A percentile compares a stretch with the other conserved stretches of the same genome.
These are phyloP conservation scores for Pristionchus entomophagus DNA, from an alignment of 2,888 invertebrate genomes.

Conservation along the genomic window DNA sequence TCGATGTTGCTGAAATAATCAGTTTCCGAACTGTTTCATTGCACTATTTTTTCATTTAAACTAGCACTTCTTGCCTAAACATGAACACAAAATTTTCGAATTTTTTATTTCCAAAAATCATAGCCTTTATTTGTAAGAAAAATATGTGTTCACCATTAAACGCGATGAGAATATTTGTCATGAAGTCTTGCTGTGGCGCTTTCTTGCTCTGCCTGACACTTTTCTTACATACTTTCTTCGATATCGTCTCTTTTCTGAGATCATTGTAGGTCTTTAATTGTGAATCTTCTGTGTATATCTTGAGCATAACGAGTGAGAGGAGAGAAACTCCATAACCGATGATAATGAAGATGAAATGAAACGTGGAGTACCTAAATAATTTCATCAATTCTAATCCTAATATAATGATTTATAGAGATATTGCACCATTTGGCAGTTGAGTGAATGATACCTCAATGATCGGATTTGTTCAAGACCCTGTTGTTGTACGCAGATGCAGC, in stretches of 20 bases:
- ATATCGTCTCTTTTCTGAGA: not conserved
- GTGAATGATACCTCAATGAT: conserved; percentile 66
- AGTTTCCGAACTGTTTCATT: not conserved
- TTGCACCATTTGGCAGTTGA: conserved; percentile 59
- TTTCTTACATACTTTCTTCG: not conserved
- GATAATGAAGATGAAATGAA: conserved; percentile 64
- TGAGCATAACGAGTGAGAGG: conserved; percentile 54
- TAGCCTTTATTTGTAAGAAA: not conserved
- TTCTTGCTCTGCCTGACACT: not conserved
- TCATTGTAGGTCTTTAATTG: too few species aligned
- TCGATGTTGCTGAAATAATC: conserved; percentile 53
- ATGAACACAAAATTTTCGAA: too few species aligned
- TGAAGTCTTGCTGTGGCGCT: not conserved
- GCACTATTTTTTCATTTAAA: too few species aligned
- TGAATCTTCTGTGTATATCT: conserved; percentile 45
- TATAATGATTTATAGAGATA: not conserved
- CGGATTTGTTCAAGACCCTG: not conserved
- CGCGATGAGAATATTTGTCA: conserved; percentile 22
- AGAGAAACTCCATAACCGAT: conserved; percentile 63
- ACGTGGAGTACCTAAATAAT: conserved; percentile 61
- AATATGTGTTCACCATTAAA: not conserved
- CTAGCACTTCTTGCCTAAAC: too few species aligned
- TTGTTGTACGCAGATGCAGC: conserved; percentile 33
- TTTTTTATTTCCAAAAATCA: not conserved
- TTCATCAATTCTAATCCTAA: not conserved